A percentile compares a stretch with the other conserved stretches of the same genome.
These are phyloP conservation scores for Drosophila biarmipes DNA, from an alignment of 1,140 invertebrate genomes.

Conservation along the genomic window DNA sequence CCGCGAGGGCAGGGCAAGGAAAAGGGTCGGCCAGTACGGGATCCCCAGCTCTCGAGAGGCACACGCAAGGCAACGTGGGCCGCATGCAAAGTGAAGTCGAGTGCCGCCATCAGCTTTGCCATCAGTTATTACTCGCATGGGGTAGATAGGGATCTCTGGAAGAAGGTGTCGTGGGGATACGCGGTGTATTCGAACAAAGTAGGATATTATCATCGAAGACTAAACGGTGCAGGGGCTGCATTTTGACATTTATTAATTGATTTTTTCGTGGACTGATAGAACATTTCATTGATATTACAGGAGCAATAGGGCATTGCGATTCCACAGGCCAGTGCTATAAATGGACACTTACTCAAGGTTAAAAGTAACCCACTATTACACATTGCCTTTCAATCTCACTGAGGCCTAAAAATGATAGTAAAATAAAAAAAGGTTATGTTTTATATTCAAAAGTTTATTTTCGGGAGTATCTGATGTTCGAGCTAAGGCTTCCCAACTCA, in stretches of 20 bases:
- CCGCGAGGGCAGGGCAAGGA: background rate
- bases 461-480: constrained; percentile 14
- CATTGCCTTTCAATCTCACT: too few species aligned
- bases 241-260: background rate
- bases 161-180: background rate
- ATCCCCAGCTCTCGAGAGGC: constrained; percentile 13
- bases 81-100: constrained; percentile 56
- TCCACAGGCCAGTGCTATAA: too few species aligned
- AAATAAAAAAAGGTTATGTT: too few species aligned
- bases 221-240: background rate
- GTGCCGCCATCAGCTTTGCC: constrained; percentile 4
- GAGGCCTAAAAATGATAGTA: too few species aligned
- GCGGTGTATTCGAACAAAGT: background rate
- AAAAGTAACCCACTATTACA: too few species aligned
- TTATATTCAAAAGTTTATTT: background rate
- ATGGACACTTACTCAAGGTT: too few species aligned
- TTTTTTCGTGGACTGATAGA: background rate
- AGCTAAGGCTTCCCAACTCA: background rate
- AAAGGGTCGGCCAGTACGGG: background rate
- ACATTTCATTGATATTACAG: too few species aligned
- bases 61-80: constrained; percentile 58
- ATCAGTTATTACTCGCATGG: constrained; percentile 7
- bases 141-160: constrained; percentile 3
- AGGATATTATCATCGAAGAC: background rate
- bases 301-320: too few species aligned